Percentiles rank a stretch among this genome's conserved stretches.
Conservation (phyloP, 1,140 invertebrate species). For the Tigriopus japonicus region DNA sequence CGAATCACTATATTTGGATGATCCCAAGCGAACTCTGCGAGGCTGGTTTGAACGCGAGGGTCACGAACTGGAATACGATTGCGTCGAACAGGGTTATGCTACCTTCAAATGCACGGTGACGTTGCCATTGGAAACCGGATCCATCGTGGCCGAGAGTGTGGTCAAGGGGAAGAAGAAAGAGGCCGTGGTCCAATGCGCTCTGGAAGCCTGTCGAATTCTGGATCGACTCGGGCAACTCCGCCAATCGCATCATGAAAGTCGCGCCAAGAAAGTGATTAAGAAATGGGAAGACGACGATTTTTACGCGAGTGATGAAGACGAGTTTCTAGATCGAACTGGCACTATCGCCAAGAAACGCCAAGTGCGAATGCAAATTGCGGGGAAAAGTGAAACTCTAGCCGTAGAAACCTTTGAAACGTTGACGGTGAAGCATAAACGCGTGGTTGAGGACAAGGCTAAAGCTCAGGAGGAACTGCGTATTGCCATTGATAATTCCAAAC, state of each 20-base stretch:
- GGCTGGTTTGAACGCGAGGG: conserved; percentile 93
- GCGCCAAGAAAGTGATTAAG: conserved; percentile 1
- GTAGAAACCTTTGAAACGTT: conserved; percentile 59
- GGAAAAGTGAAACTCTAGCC: conserved; percentile 22
- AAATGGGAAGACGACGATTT: conserved; percentile 76
- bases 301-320: conserved; percentile 94
- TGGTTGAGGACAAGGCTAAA: conserved; percentile 32
- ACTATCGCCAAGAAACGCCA: conserved; percentile 69
- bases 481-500: conserved; percentile 31
- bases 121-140: conserved; percentile 49
- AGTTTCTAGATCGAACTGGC: conserved; percentile 84
- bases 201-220: conserved; percentile 80
- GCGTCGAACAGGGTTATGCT: conserved; percentile 48
- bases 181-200: conserved; percentile 69
- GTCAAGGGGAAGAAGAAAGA: conserved; percentile 82
- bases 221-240: conserved; percentile 59
- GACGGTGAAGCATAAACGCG: conserved; percentile 29
- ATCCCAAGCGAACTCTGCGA: conserved; percentile 83
- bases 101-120: conserved; percentile 43
- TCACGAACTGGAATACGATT: conserved; percentile 57
- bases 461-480: conserved; percentile 36
- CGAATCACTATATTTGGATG: conserved; percentile 72
- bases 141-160: conserved; percentile 57
- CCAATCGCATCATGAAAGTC: conserved; percentile 41
- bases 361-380: conserved; percentile 47